These are phyloP conservation scores for Hylaea fasciaria DNA, from an alignment of 2,888 invertebrate species.

Conservation along the genomic window DNA sequence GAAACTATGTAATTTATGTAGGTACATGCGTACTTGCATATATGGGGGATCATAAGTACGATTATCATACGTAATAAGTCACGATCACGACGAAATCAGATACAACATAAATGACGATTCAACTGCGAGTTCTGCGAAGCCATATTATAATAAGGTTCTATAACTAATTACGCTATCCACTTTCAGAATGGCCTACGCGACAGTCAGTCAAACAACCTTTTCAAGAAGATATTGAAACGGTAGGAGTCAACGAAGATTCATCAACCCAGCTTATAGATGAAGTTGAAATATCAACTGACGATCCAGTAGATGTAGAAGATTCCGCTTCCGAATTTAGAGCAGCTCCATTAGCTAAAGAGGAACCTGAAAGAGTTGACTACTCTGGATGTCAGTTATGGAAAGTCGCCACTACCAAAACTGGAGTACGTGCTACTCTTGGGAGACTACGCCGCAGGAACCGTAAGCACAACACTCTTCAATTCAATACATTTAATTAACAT, in stretches of 20 bases:
- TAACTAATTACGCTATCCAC: slow-evolving; percentile 36
- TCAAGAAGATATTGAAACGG: slow-evolving; percentile 39
- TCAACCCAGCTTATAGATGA: slow-evolving; percentile 40
- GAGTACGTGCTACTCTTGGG: slow-evolving; percentile 64
- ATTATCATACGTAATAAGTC: slow-evolving; percentile 44
- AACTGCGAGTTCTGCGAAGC: neutral
- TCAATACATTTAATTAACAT: neutral
- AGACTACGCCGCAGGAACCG: slow-evolving; percentile 71
- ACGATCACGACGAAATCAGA: slow-evolving; percentile 20
- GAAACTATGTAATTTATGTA: slow-evolving; percentile 37
- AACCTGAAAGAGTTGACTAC: slow-evolving; percentile 84
- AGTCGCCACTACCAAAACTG: slow-evolving; percentile 81
- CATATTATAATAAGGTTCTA: slow-evolving; percentile 12
- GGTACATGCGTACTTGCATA: slow-evolving; percentile 29
- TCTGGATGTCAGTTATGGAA: slow-evolving; percentile 92
- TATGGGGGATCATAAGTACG: slow-evolving; percentile 26
- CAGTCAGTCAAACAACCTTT: slow-evolving; percentile 72
- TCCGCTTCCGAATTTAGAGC: slow-evolving; percentile 38
- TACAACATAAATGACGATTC: slow-evolving; percentile 9
- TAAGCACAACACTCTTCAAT: slow-evolving; percentile 50
- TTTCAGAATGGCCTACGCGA: slow-evolving; percentile 71
- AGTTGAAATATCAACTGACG: slow-evolving; percentile 43
- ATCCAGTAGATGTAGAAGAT: slow-evolving; percentile 37
- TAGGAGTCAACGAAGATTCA: slow-evolving; percentile 39
- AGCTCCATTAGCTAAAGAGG: slow-evolving; percentile 47